Conservation (phyloP, 2,113 vertebrate genomes). For the Takifugu bimaculatus region DNA sequence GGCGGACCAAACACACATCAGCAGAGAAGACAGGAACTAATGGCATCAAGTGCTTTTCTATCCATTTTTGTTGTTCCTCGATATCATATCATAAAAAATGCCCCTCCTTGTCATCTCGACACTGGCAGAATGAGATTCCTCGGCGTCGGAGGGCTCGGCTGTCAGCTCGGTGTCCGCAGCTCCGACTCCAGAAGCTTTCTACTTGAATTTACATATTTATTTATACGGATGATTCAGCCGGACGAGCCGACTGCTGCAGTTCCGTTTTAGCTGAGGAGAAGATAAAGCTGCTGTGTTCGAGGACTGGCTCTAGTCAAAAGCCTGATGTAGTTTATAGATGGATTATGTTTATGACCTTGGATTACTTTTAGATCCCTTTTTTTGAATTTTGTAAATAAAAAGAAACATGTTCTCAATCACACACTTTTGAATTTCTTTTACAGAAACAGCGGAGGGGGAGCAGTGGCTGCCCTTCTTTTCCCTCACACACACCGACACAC, state of each 20-base stretch:
- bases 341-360: slow-evolving; percentile 52
- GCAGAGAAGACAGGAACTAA: slow-evolving; percentile 11
- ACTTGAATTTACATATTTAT: slow-evolving; percentile 76
- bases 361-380: slow-evolving; percentile 50
- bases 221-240: slow-evolving; percentile 44
- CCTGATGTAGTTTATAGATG: slow-evolving; percentile 46
- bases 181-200: slow-evolving; percentile 56
- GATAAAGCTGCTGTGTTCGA: slow-evolving; percentile 52
- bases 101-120: slow-evolving; percentile 7
- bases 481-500: neutral
- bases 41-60: slow-evolving; percentile 29
- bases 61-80: slow-evolving; percentile 4
- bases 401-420: slow-evolving; percentile 57
- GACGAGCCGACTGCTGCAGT: slow-evolving; percentile 42
- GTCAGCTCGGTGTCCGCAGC: slow-evolving; percentile 26
- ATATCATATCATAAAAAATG: slow-evolving; percentile 42
- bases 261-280: slow-evolving; percentile 51
- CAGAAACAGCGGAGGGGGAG: neutral
- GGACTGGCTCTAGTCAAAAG: slow-evolving; percentile 48
- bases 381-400: slow-evolving; percentile 76
- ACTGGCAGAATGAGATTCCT: slow-evolving; percentile 33
- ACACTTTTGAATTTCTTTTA: slow-evolving; percentile 35
- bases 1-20: slow-evolving; percentile 13
- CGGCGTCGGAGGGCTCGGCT: slow-evolving; percentile 27
- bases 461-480: neutral